phyloP scores from a whole-genome alignment of 2,113 vertebrate species.

The Acrocephalus arundinaceus region DNA sequence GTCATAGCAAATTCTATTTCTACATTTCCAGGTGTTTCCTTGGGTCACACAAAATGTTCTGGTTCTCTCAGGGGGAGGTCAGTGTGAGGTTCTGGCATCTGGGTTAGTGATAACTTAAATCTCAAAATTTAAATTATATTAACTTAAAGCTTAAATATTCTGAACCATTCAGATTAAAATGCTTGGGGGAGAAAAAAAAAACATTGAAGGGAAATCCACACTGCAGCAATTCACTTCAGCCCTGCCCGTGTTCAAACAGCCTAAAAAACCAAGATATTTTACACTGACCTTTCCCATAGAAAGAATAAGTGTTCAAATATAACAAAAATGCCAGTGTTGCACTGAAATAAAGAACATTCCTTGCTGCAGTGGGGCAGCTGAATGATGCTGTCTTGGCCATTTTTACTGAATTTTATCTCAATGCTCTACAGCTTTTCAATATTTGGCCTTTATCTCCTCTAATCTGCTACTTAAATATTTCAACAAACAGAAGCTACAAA shows the following conservation, averaged over 20 bases:
- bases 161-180: neutral
- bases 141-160: neutral
- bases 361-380: neutral
- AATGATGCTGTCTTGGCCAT: neutral
- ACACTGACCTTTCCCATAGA: neutral
- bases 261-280: rapidly evolving
- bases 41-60: neutral
- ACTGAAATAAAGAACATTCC: neutral
- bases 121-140: neutral
- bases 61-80: neutral
- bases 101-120: neutral
- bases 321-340: neutral
- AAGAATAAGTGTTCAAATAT: neutral
- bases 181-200: neutral
- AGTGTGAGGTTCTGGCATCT: neutral
- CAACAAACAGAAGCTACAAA: neutral
- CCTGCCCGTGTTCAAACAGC: neutral
- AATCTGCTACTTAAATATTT: neutral
- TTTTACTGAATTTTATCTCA: neutral
- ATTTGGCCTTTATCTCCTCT: neutral
- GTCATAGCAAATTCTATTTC: neutral
- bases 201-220: neutral
- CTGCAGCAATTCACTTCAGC: too few species aligned
- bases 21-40: neutral
- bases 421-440: neutral